Conservation (phyloP, 2,888 invertebrate species). For the Drosophila borborema region DNA sequence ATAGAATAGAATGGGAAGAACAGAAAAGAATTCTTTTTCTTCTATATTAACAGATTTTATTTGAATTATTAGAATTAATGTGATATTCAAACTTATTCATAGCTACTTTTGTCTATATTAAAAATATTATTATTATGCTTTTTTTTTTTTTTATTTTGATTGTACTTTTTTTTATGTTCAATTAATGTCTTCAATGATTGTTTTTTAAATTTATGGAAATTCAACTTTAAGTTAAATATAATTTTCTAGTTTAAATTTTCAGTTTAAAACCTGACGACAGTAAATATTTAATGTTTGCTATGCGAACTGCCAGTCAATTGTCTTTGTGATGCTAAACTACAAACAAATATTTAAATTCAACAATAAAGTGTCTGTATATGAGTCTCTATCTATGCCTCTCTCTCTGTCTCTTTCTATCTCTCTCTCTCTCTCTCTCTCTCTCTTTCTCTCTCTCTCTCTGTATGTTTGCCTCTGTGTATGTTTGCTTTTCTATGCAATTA, state of each 20-base stretch:
- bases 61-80: too few relatives aligned
- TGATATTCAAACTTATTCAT: too few relatives aligned
- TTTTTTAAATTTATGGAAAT: neutral
- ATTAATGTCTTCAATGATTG: neutral
- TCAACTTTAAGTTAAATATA: neutral
- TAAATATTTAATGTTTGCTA: slow-evolving; percentile 6
- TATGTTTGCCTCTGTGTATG: neutral
- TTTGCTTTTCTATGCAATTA: slow-evolving; percentile 63
- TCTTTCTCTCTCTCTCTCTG: too few relatives aligned
- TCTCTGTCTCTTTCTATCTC: neutral
- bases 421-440: neutral
- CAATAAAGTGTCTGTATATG: slow-evolving; percentile 7
- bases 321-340: slow-evolving; percentile 18
- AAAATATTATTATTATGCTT: too few relatives aligned
- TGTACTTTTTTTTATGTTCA: neutral
- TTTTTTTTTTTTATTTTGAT: too few relatives aligned
- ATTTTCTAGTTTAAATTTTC: neutral
- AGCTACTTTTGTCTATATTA: too few relatives aligned
- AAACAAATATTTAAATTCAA: slow-evolving; percentile 38
- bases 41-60: too few relatives aligned
- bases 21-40: too few relatives aligned
- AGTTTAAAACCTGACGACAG: neutral
- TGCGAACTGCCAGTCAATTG: slow-evolving; percentile 35
- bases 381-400: slow-evolving; percentile 5
- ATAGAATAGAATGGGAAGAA: too few relatives aligned